Conservation (phyloP, 2,797 vertebrate species). For the Poecilia gillii region DNA sequence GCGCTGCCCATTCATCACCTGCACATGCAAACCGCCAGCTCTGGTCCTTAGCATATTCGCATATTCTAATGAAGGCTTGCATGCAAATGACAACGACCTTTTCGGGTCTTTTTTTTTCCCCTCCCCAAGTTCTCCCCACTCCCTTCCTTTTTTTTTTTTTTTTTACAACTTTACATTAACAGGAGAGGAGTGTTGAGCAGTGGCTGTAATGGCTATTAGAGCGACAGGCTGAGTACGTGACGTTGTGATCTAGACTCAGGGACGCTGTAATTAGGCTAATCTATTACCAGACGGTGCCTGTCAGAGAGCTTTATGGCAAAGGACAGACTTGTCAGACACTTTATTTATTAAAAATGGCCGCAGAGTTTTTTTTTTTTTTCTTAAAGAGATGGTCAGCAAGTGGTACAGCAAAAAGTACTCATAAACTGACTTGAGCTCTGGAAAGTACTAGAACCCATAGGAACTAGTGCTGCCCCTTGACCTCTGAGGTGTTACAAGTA, state of each 20-base stretch:
- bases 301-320: constrained; percentile 92
- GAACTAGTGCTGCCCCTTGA: constrained; percentile 37
- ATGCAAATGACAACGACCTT: constrained; percentile 99
- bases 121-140: constrained; percentile 56
- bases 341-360: constrained; percentile 75
- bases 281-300: constrained; percentile 93
- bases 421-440: constrained; percentile 29
- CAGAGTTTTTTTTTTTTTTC: constrained; percentile 40
- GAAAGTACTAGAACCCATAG: constrained; percentile 28
- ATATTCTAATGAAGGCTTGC: constrained; percentile 98
- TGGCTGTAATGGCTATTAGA: constrained; percentile 75
- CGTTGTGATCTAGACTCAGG: constrained; percentile 94
- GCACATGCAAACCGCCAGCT: constrained; percentile 91
- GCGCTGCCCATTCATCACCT: constrained; percentile 95
- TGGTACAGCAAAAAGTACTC: constrained; percentile 15
- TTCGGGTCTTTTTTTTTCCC: constrained; percentile 80
- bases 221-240: constrained; percentile 80
- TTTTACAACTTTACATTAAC: constrained; percentile 96
- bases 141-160: constrained; percentile 72
- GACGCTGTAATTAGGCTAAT: constrained; percentile 95
- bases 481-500: constrained; percentile 35
- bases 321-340: constrained; percentile 86
- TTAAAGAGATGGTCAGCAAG: constrained; percentile 47
- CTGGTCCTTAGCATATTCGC: constrained; percentile 97
- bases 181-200: constrained; percentile 64